phyloP scores from a whole-genome alignment of 1,140 invertebrate genomes.

The Protaetia brevitarsis region DNA sequence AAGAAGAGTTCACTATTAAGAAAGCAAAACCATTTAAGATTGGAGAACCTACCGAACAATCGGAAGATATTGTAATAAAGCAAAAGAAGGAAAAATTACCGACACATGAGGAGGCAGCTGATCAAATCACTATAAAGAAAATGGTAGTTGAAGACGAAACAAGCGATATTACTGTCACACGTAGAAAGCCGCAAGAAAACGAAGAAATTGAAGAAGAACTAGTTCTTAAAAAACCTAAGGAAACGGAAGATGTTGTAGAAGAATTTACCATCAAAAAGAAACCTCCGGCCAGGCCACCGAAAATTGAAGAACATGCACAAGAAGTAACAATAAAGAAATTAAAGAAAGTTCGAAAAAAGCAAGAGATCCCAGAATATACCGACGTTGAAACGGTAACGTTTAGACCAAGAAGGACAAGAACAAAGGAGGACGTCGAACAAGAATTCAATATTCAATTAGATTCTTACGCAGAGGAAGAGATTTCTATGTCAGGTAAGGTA shows the following conservation, averaged over 20 bases:
- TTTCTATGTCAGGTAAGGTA: slow-evolving; percentile 78
- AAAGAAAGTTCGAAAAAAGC: slow-evolving; percentile 62
- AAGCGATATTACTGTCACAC: slow-evolving; percentile 31
- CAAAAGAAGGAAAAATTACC: slow-evolving; percentile 23
- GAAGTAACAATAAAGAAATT: slow-evolving; percentile 71
- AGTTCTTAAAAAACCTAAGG: slow-evolving; percentile 35
- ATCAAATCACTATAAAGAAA: slow-evolving; percentile 34
- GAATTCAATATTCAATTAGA: slow-evolving; percentile 81
- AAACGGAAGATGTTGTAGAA: slow-evolving; percentile 49
- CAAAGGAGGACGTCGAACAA: slow-evolving; percentile 80
- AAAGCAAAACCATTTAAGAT: slow-evolving; percentile 37
- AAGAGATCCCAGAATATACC: slow-evolving; percentile 64
- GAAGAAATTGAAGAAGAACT: slow-evolving; percentile 36
- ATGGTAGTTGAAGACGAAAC: slow-evolving; percentile 38
- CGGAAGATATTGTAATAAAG: slow-evolving; percentile 24
- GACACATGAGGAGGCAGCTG: slow-evolving; percentile 27
- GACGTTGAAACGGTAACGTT: slow-evolving; percentile 71
- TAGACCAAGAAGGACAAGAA: slow-evolving; percentile 63
- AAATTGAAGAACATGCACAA: slow-evolving; percentile 66
- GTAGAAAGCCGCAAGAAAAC: slow-evolving; percentile 43
- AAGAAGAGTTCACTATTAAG: slow-evolving; percentile 41
- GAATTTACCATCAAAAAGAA: slow-evolving; percentile 57
- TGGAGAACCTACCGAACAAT: slow-evolving; percentile 8
- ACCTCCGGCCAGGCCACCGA: slow-evolving; percentile 50
- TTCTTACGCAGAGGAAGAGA: slow-evolving; percentile 81